Percentiles rank a stretch among this genome's conserved stretches.
phyloP scores from a whole-genome alignment of 2,797 vertebrate genomes.

The Rhincodon typus region DNA sequence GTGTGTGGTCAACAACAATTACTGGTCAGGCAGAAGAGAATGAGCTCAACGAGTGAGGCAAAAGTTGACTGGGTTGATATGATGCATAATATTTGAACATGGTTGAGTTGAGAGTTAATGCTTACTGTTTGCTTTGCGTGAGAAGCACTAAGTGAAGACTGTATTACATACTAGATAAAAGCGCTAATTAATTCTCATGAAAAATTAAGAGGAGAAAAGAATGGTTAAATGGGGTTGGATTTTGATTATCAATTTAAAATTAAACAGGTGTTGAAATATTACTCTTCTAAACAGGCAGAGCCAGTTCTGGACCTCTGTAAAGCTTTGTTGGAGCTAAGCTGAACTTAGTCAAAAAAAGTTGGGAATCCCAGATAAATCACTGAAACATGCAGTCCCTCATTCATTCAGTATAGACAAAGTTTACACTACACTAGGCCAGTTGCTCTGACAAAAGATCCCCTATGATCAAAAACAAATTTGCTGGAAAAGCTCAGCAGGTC shows the following conservation, averaged over 20 bases:
- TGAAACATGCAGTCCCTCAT: slow-evolving; percentile 57
- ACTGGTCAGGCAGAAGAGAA: not conserved
- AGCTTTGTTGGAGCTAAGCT: not conserved
- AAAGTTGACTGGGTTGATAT: not conserved
- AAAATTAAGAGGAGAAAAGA: not conserved
- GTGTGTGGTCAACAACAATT: not conserved
- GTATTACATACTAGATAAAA: not conserved
- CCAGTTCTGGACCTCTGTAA: not conserved
- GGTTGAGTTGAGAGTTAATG: not conserved
- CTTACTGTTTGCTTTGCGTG: not conserved
- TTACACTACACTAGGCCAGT: slow-evolving; percentile 49
- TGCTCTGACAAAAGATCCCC: slow-evolving; percentile 51
- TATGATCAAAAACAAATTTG: slow-evolving; percentile 19
- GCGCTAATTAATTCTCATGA: not conserved
- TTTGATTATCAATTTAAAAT: not conserved
- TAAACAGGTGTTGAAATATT: not conserved
- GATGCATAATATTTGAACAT: not conserved
- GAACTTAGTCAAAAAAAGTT: slow-evolving; percentile 48
- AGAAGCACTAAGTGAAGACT: not conserved
- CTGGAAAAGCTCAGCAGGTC: too few relatives aligned
- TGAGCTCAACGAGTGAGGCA: not conserved
- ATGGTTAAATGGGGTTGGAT: not conserved
- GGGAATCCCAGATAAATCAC: slow-evolving; percentile 54
- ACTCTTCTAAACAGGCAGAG: not conserved
- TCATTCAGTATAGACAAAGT: slow-evolving; percentile 51